Evolutionary conservation across 2,888 invertebrate genomes (phyloP), one percentile per base, ranked within the genome.

Genomic region (Clunio marinus): DNA sequence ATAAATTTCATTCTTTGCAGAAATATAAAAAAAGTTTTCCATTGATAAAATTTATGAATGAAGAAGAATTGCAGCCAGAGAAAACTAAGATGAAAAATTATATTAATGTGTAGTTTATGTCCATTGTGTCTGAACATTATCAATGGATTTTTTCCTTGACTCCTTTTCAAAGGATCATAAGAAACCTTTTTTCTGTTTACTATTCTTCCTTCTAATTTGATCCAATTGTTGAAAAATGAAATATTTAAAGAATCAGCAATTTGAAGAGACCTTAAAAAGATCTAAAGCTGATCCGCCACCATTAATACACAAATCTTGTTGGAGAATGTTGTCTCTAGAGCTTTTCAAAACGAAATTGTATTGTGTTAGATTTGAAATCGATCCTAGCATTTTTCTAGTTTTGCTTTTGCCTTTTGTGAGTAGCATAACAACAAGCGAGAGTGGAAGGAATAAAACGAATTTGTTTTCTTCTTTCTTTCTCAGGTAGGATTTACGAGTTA

Each of bases 221-320:
- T 63, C 63, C 46, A 63, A 63, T 63, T 63, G 63, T 63, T 63
- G 63, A 27, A 63, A 63, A 63, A 63, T 63, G 63, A 63, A 63
- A 45, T 45, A 63, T 60, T 32, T 10, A 10, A 63, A 22, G 51
- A 51, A 51, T 51, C 51, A 51, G 17, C 3, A 7, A 51, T 32
- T 59, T 24, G 1, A 28, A 28, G 25, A 25, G 55, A 55, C 20
- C 20, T 27, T 45, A 22, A 15, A 63, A 63, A 63, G 28, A 63
- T 63, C 63, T 63, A 46, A 63, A 28, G 46, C 63, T 63, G 63
- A 63, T 63, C 63, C 63, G 63, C 63, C 63, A 63, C 24, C 63
- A 63, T 46, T 46, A 63, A 63, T 46, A 63, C 63, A 63, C 41
- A 37, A 41, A 37, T 22, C 22, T 51, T 15, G 13, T 41, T 51